These are phyloP conservation scores for Larimichthys polyactis DNA, from an alignment of 2,113 vertebrate genomes.

Conservation along the genomic window DNA sequence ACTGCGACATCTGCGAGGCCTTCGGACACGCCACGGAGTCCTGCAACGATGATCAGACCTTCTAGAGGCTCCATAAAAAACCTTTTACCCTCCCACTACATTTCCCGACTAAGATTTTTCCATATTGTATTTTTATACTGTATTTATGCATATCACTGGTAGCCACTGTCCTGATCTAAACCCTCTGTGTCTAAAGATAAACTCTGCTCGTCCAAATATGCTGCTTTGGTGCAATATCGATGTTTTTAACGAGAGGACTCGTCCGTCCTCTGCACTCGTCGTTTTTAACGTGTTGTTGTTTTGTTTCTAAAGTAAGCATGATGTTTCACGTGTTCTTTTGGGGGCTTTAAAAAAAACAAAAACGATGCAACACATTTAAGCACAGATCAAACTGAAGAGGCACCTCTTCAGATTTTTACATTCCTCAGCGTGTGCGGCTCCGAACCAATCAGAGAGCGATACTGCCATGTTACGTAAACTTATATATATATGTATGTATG, in stretches of 20 bases:
- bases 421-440: conserved; percentile 15
- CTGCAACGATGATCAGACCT: conserved; percentile 97
- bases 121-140: conserved; percentile 80
- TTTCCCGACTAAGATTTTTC: conserved; percentile 58
- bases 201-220: conserved; percentile 66
- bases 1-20: conserved; percentile 96
- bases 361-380: conserved; percentile 23
- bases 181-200: conserved; percentile 21
- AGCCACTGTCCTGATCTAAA: conserved; percentile 43
- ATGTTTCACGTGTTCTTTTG: conserved; percentile 30
- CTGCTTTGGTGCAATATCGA: conserved; percentile 76
- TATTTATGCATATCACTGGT: conserved; percentile 71
- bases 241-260: conserved; percentile 49
- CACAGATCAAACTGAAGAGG: conserved; percentile 50
- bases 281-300: conserved; percentile 44
- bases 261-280: conserved; percentile 47
- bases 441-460: conserved; percentile 16
- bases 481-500: too few relatives aligned
- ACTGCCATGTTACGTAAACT: conserved; percentile 13
- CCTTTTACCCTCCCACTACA: conserved; percentile 9
- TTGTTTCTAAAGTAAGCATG: conserved; percentile 29
- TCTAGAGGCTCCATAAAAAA: conserved; percentile 77
- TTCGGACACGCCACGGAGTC: conserved; percentile 93
- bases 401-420: conserved; percentile 11
- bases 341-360: conserved; percentile 14